Conservation (phyloP, 2,113 vertebrate genomes). For the Callocephalon fimbriatum region DNA sequence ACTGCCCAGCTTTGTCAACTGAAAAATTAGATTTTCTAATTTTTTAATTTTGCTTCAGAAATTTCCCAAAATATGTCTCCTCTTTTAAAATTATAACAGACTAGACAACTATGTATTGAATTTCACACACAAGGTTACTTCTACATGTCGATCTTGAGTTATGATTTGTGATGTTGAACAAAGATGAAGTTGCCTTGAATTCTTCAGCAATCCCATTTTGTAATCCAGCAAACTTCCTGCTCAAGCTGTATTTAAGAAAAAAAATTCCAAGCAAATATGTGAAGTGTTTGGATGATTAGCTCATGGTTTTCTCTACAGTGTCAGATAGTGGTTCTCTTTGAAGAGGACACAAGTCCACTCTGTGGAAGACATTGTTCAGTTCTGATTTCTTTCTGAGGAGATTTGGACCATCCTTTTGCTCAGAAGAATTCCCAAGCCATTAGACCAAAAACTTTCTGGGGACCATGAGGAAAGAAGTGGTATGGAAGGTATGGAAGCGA, state of each 20-base stretch:
- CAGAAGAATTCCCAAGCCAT: background rate
- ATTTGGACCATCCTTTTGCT: background rate
- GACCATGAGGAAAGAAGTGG: accelerated
- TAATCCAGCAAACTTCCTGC: background rate
- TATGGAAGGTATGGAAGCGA: background rate
- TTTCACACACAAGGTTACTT: background rate
- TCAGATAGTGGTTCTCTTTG: background rate
- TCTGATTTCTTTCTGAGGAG: background rate
- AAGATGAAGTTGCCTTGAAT: background rate
- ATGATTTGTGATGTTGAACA: background rate
- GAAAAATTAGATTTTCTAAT: background rate
- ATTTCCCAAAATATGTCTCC: background rate
- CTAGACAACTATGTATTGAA: background rate
- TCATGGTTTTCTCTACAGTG: accelerated
- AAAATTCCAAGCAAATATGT: background rate
- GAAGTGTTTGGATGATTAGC: background rate
- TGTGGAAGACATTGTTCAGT: background rate
- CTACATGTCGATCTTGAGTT: background rate
- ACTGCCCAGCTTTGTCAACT: background rate
- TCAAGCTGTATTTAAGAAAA: background rate
- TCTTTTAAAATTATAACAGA: background rate
- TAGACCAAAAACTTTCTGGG: background rate
- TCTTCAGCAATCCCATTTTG: background rate
- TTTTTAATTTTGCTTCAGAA: background rate
- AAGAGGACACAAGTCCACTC: background rate